A percentile compares a stretch with the other conserved stretches of the same genome.
These are phyloP conservation scores for Plectrocnemia conspersa DNA, from an alignment of 1,140 invertebrate genomes.

Conservation along the genomic window DNA sequence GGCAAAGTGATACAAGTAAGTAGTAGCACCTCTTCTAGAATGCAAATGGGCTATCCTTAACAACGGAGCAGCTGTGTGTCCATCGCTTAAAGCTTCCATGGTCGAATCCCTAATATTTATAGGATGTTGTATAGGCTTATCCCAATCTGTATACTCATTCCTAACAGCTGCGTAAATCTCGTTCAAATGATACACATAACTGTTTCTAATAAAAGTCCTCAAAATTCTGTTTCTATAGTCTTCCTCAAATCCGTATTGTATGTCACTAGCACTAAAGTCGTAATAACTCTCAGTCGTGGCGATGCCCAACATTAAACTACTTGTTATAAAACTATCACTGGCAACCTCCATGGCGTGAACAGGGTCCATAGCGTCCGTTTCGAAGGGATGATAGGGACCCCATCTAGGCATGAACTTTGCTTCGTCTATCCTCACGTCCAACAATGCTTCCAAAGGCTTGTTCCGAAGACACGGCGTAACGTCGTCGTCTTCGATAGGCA, in stretches of 20 bases:
- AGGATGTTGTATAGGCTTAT: conserved; percentile 77
- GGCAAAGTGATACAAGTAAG: conserved; percentile 76
- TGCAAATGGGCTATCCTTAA: conserved; percentile 67
- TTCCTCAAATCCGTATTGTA: conserved; percentile 72
- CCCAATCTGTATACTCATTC: conserved; percentile 93
- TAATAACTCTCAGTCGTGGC: conserved; percentile 71
- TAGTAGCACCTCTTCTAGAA: conserved; percentile 62
- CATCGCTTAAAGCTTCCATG: conserved; percentile 83
- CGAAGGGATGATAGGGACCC: conserved; percentile 52
- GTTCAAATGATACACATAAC: conserved; percentile 82
- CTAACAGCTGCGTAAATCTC: conserved; percentile 87
- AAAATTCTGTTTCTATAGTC: conserved; percentile 68
- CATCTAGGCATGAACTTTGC: conserved; percentile 32
- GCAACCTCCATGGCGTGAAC: conserved; percentile 59
- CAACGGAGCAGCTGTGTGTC: conserved; percentile 68
- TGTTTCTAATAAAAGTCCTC: conserved; percentile 80
- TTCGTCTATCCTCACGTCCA: conserved; percentile 32
- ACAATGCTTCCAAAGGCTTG: conserved; percentile 32
- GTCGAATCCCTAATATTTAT: conserved; percentile 78
- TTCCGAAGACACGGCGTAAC: conserved; percentile 31
- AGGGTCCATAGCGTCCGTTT: conserved; percentile 60
- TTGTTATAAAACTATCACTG: conserved; percentile 65
- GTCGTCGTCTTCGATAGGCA: conserved; percentile 25
- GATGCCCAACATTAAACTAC: conserved; percentile 64
- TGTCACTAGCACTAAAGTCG: conserved; percentile 70